These are phyloP conservation scores for Albula glossodonta DNA, from an alignment of 2,113 vertebrate species.

Conservation along the genomic window DNA sequence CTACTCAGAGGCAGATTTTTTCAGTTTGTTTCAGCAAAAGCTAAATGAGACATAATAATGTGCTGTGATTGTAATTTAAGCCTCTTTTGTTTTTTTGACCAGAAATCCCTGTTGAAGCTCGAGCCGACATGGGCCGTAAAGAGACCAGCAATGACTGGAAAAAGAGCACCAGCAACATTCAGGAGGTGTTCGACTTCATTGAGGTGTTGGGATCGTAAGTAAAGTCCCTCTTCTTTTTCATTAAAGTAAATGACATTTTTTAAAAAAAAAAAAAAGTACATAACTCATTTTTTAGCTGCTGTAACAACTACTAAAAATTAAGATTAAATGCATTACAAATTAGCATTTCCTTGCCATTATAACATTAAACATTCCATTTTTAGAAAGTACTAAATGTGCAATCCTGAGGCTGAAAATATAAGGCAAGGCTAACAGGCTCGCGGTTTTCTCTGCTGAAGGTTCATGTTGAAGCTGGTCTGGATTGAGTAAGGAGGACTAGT, in stretches of 20 bases:
- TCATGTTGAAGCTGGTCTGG: not conserved
- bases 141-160: conserved; percentile 82
- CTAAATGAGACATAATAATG: too few species aligned
- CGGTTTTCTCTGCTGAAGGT: not conserved
- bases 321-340: too few species aligned
- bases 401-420: not conserved
- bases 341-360: not conserved
- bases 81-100: not conserved
- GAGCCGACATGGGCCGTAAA: conserved; percentile 83
- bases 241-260: too few species aligned
- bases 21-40: too few species aligned
- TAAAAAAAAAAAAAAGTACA: too few species aligned
- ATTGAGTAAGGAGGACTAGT: not conserved
- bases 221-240: not conserved
- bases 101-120: conserved; percentile 71
- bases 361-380: not conserved
- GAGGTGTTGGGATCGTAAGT: conserved; percentile 95
- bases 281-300: too few species aligned
- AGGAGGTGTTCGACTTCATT: conserved; percentile 89
- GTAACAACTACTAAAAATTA: too few species aligned
- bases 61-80: not conserved
- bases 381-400: not conserved
- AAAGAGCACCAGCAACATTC: conserved; percentile 89
- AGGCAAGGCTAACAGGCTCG: not conserved
- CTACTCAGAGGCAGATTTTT: too few species aligned